phyloP scores from a whole-genome alignment of 2,797 vertebrate species.

The Ateles fusciceps region DNA sequence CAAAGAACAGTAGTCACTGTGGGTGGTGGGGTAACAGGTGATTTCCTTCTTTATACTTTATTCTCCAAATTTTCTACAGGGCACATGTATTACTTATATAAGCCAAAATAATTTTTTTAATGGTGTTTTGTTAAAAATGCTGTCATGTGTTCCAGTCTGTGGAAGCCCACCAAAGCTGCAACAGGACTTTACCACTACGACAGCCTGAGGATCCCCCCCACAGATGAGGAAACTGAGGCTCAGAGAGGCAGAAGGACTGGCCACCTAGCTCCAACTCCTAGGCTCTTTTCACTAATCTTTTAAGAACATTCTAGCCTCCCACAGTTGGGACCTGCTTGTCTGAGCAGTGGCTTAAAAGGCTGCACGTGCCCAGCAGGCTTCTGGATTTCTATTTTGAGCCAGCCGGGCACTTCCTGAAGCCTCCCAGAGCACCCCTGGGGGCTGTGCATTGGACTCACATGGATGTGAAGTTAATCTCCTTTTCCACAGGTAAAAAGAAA shows the following conservation, averaged over 20 bases:
- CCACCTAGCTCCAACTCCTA: background rate
- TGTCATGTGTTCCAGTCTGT: background rate
- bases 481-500: background rate
- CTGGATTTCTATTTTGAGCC: background rate
- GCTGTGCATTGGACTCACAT: background rate
- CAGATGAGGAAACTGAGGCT: background rate
- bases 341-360: background rate
- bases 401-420: background rate
- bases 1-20: constrained; percentile 4
- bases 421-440: background rate
- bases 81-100: constrained; percentile 62
- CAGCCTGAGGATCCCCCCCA: background rate
- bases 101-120: background rate
- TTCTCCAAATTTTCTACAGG: background rate
- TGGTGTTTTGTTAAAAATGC: background rate
- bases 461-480: background rate
- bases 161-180: background rate
- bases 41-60: constrained; percentile 57
- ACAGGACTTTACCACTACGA: background rate
- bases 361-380: background rate
- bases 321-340: background rate
- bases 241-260: background rate
- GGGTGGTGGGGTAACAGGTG: constrained; percentile 56
- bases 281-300: background rate
- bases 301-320: background rate